A percentile compares a stretch with the other conserved stretches of the same genome.
phyloP scores from a whole-genome alignment of 2,888 invertebrate genomes.

The Chorisops tibialis region DNA sequence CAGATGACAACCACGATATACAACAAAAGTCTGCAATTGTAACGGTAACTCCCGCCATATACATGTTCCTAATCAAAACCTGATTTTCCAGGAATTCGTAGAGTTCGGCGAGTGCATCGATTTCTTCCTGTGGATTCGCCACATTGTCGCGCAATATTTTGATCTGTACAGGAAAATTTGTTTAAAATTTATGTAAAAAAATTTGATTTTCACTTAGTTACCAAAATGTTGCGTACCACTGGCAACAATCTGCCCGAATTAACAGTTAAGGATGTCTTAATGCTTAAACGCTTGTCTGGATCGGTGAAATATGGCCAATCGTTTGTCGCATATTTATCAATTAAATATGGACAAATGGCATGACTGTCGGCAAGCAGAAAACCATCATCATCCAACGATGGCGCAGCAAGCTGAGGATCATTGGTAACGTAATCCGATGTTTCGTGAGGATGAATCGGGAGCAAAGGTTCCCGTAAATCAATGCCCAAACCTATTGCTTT shows the following conservation, averaged over 20 bases:
- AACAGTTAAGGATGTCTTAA: conserved; percentile 54
- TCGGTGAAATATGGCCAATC: conserved; percentile 59
- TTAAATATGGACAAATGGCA: conserved; percentile 54
- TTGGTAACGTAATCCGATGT: conserved; percentile 44
- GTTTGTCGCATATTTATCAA: conserved; percentile 55
- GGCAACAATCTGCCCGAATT: conserved; percentile 54
- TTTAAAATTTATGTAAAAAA: too few relatives aligned
- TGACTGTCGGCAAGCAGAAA: conserved; percentile 50
- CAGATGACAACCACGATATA: conserved; percentile 52
- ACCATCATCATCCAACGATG: conserved; percentile 41
- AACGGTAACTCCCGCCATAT: conserved; percentile 51
- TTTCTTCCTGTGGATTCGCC: conserved; percentile 29
- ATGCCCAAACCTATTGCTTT: conserved; percentile 37
- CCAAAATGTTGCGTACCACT: conserved; percentile 45
- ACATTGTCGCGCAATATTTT: neutral
- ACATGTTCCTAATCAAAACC: conserved; percentile 49
- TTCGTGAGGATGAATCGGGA: conserved; percentile 38
- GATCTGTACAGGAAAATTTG: too few relatives aligned
- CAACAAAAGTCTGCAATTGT: conserved; percentile 56
- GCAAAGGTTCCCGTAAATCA: conserved; percentile 36
- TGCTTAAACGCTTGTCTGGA: conserved; percentile 50
- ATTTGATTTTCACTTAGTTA: too few relatives aligned
- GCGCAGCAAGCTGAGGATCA: conserved; percentile 57
- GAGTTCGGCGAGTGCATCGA: conserved; percentile 30
- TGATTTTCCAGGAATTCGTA: conserved; percentile 53